Evolutionary conservation across 2,113 vertebrate species (phyloP).

Genomic region (Macquaria australasica): DNA sequence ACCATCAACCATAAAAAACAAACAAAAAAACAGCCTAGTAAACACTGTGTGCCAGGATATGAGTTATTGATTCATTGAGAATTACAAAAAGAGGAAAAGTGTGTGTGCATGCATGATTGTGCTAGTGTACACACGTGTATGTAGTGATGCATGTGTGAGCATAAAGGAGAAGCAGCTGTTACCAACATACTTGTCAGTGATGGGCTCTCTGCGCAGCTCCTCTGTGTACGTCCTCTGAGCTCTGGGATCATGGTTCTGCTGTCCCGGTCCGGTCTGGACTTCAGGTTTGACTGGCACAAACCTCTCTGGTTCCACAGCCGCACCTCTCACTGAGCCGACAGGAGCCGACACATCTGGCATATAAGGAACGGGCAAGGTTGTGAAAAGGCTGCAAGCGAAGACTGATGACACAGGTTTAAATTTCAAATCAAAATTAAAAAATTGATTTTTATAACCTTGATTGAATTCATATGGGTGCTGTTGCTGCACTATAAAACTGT

Average conservation of each 20-base stretch:
- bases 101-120: not conserved
- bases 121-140: no score
- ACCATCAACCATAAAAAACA: not conserved
- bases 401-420: not conserved
- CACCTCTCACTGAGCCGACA: slow-evolving; percentile 42
- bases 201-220: slow-evolving; percentile 81
- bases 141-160: not conserved
- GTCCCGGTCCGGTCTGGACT: slow-evolving; percentile 58
- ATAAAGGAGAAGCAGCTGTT: not conserved
- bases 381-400: not conserved
- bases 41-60: not conserved
- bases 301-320: slow-evolving; percentile 61
- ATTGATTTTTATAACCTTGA: not conserved
- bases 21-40: not conserved
- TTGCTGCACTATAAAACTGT: not conserved
- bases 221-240: slow-evolving; percentile 73
- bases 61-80: not conserved
- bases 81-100: not conserved
- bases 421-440: not conserved
- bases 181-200: slow-evolving; percentile 76
- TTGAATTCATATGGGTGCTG: not conserved
- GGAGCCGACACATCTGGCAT: slow-evolving; percentile 55
- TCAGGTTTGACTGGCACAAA: slow-evolving; percentile 62
- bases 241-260: slow-evolving; percentile 70
- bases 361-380: not conserved